A percentile compares a stretch with the other conserved stretches of the same genome.
Conservation (phyloP, 2,888 invertebrate genomes). For the Acrobeloides nanus region DNA sequence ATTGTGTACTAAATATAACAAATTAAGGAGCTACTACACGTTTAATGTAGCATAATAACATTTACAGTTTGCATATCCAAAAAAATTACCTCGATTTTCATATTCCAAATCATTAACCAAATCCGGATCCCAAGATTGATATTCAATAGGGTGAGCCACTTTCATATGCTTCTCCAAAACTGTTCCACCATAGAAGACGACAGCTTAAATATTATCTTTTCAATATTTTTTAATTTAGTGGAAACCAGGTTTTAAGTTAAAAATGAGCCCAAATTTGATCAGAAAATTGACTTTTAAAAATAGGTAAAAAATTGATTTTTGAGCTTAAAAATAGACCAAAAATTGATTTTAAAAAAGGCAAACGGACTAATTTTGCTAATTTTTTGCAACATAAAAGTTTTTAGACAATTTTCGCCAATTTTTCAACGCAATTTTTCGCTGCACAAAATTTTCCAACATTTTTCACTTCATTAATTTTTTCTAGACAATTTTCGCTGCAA, state of each 20-base stretch:
- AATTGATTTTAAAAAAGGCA: not conserved
- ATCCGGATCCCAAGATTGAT: slow-evolving; percentile 10
- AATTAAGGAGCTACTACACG: too few species aligned
- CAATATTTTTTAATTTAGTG: not conserved
- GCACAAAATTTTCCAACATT: too few species aligned
- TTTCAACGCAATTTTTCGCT: too few species aligned
- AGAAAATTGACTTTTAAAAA: slow-evolving; percentile 2
- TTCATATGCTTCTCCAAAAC: slow-evolving; percentile 30
- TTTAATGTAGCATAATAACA: too few species aligned
- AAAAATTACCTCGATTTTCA: not conserved
- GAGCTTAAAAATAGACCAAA: not conserved
- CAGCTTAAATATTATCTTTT: slow-evolving; percentile 18
- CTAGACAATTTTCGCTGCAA: too few species aligned
- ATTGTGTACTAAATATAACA: too few species aligned
- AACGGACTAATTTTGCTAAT: not conserved
- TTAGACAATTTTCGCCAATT: too few species aligned
- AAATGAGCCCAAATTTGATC: too few species aligned
- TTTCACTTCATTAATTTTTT: too few species aligned
- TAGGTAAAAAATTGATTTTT: not conserved
- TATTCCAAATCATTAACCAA: not conserved
- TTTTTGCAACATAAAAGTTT: too few species aligned
- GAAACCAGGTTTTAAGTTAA: slow-evolving; percentile 1
- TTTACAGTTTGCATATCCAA: not conserved
- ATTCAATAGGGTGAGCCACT: slow-evolving; percentile 26
- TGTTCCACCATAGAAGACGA: slow-evolving; percentile 36